These are phyloP conservation scores for Protobothrops flavoviridis DNA, from an alignment of 2,113 vertebrate genomes.

Conservation along the genomic window DNA sequence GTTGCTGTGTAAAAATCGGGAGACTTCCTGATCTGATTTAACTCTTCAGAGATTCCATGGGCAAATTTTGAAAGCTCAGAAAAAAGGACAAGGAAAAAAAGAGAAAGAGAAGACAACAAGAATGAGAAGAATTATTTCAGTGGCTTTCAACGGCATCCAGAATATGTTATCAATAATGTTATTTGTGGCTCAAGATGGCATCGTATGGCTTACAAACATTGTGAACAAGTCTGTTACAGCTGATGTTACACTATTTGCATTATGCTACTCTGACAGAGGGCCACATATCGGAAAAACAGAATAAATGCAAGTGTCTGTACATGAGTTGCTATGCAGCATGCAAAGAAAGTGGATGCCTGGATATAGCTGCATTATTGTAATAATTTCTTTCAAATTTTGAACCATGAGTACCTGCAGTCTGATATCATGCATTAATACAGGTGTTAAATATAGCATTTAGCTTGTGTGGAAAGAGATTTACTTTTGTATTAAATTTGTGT, in stretches of 20 bases:
- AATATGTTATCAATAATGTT: not conserved
- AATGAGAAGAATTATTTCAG: not conserved
- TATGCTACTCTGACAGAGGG: not conserved
- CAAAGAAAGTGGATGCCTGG: not conserved
- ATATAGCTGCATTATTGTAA: not conserved
- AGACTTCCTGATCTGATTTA: not conserved
- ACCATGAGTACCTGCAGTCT: not conserved
- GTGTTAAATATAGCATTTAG: not conserved
- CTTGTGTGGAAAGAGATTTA: not conserved
- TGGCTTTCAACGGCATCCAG: not conserved
- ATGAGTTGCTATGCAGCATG: not conserved
- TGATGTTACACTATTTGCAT: not conserved
- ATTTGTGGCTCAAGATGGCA: not conserved
- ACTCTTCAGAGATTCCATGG: not conserved
- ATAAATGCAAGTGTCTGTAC: not conserved
- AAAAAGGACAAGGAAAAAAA: no score
- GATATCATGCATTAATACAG: not conserved
- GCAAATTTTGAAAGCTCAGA: not conserved
- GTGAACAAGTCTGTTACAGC: not conserved
- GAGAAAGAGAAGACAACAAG: not conserved
- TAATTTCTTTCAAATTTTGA: not conserved
- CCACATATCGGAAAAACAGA: not conserved
- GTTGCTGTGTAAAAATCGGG: not conserved
- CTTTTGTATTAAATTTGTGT: not conserved
- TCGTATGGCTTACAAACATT: not conserved